These are phyloP conservation scores for Acridotheres tristis DNA, from an alignment of 2,797 vertebrate species.

Conservation along the genomic window DNA sequence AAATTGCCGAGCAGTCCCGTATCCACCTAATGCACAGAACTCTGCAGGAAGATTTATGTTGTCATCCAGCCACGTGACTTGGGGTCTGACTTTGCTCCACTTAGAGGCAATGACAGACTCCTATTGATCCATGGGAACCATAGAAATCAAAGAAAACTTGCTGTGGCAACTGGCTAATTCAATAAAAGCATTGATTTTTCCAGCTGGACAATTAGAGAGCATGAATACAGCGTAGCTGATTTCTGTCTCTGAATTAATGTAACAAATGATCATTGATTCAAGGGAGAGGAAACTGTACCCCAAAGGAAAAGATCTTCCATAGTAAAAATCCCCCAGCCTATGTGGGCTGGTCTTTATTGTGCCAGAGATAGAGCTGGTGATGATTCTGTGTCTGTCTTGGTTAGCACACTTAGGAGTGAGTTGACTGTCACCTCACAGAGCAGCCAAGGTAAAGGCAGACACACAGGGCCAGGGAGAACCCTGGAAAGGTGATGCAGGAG, in stretches of 20 bases:
- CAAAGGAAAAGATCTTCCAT: not conserved
- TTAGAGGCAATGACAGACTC: conserved; percentile 4
- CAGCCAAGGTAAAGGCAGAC: not conserved
- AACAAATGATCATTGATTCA: conserved; percentile 65
- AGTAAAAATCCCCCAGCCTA: not conserved
- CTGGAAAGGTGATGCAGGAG: not conserved
- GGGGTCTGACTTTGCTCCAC: not conserved
- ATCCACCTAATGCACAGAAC: not conserved
- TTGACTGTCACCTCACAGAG: not conserved
- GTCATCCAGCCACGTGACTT: not conserved
- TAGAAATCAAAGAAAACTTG: conserved; percentile 65
- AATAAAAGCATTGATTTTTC: conserved; percentile 71
- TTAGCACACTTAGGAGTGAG: not conserved
- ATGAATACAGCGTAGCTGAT: conserved; percentile 45
- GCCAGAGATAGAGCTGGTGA: not conserved
- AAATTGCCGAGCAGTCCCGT: not conserved
- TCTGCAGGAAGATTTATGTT: not conserved
- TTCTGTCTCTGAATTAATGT: conserved; percentile 63
- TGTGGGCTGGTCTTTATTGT: not conserved
- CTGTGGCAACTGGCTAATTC: conserved; percentile 59
- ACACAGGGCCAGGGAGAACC: not conserved
- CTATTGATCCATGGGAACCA: conserved; percentile 16
- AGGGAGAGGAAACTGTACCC: conserved; percentile 2
- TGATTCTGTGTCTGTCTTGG: not conserved
- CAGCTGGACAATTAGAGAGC: conserved; percentile 61